Base-by-base conservation (phyloP, 2,797 vertebrate species). In the Melanotaenia nigrans region DNA sequence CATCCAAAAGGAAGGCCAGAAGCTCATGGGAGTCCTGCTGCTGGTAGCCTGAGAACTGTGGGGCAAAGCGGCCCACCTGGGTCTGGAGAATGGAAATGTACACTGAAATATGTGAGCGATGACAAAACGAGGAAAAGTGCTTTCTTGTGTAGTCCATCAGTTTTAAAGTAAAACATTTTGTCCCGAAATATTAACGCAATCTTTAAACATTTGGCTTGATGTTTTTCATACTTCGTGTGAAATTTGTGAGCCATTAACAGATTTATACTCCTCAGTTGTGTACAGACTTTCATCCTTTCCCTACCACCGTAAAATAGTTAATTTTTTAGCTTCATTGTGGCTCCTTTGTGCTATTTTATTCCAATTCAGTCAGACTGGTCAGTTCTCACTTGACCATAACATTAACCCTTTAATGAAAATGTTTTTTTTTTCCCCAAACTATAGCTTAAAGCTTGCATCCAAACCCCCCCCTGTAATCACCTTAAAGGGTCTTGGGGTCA, bases 21-120 rank as follows among this genome's bases (percentile, higher is more conserved):
- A 99, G 92, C 91, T 99, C 98, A 42, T 99, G 98, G 77, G 97
- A 99, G 86, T 99, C 98, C 92, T 99, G 98, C 85, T 99, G 98
- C 79, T 99, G 98, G 93, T 99, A 99, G 65, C 98, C 98, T 60
- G 98, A 99, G 91, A 99, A 99, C 55, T 99, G 98, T 9, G 98
- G 98, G 36, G 98, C 98, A 72, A 99, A 99, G 58, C 96, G 95
- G 78, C 98, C 98, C 83, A 99, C 98, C 83, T 99, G 97, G 63
- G 97, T 99, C 98, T 99, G 80, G 1, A 57, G 9, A 62, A 58
- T 2, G 3, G 11, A 55, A 40, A 49, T 1, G 40, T 2, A 45
- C 6, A 61, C 24, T 53, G 11, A 14, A 45, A 20, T 45, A 45
- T 7, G 42, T 20, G 42, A 45, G 5, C 40, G 3, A 16, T 42